Evolutionary conservation across 2,888 invertebrate genomes (phyloP).

Genomic region (Diarsia rubi): DNA sequence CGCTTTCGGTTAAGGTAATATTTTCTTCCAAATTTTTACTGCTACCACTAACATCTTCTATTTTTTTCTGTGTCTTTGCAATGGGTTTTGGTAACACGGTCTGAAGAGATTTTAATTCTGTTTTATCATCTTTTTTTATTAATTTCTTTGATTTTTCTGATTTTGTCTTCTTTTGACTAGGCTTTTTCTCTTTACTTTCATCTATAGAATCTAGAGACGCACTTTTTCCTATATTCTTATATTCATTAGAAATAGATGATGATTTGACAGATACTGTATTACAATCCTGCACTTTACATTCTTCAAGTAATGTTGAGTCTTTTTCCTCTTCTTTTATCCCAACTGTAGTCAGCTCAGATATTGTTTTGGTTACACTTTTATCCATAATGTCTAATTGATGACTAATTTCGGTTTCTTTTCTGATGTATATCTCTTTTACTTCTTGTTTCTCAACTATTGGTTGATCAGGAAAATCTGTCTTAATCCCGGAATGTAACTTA

Average conservation of each 20-base stretch:
- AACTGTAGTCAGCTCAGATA: constrained; percentile 2
- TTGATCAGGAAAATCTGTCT: constrained; percentile 1
- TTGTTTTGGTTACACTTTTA: constrained; percentile 3
- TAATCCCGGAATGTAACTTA: neutral
- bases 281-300: neutral
- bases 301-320: constrained; percentile 12
- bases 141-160: constrained; percentile 62
- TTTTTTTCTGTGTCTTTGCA: constrained; percentile 11
- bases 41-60: constrained; percentile 11
- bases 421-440: neutral
- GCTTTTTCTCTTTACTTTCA: constrained; percentile 49
- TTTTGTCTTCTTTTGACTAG: constrained; percentile 57
- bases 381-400: constrained; percentile 2
- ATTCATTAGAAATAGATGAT: constrained; percentile 16
- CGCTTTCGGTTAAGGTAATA: neutral
- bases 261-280: constrained; percentile 5
- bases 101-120: constrained; percentile 32
- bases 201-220: constrained; percentile 56
- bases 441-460: constrained; percentile 10
- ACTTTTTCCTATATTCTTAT: constrained; percentile 59
- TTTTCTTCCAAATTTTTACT: constrained; percentile 11
- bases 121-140: constrained; percentile 20
- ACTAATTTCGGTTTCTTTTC: neutral
- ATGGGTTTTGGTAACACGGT: constrained; percentile 39
- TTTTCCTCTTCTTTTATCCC: constrained; percentile 20